Base-by-base conservation (phyloP, 2,888 invertebrate species). In the Drosophila buzzatii region DNA sequence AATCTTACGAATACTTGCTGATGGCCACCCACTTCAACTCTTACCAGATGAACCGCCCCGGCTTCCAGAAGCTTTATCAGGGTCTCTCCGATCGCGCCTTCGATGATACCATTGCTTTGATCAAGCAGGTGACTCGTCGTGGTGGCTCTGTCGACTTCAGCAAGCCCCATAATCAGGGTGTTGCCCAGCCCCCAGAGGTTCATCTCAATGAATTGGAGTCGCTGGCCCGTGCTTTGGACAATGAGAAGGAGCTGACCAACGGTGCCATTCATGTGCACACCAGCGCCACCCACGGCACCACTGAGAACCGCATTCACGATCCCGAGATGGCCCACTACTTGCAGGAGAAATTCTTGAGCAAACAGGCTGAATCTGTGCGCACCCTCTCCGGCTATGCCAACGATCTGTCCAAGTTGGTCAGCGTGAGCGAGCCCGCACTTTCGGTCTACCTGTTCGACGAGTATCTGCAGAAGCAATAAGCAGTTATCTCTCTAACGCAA, bases 371-470 rank as follows among this genome's bases (percentile, higher is more conserved):
- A 55, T 94, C 93, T 14, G 94, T 97, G 81, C 95, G 97, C 49
- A 93, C 94, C 47, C 92, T 97, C 37, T 95, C 97, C 27, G 97
- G 97, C 3, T 95, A 96, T 93, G 94, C 95, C 66, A 94, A 94
- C 18, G 97, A 97, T 93, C 94, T 97, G 88, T 95, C 95, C 91
- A 94, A 94, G 62, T 93, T 97, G 90, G 93, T 96, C 74, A 93
- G 93, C 52, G 74, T 85, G 23, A 92, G 93, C 52, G 96, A 96
- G 82, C 93, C 95, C 60, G 95, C 96, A 1, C 93, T 97, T 63
- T 94, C 95, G 12, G 91, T 97, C 68, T 97, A 95, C 90, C 91
- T 97, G 81, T 97, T 97, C 91, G 97, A 97, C 93, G 96, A 97
- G 90, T 93, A 92, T 72, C 89, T 93, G 81, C 89, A 91, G 73